Conservation (phyloP, 2,113 vertebrate genomes). For the Urocolius indicus region DNA sequence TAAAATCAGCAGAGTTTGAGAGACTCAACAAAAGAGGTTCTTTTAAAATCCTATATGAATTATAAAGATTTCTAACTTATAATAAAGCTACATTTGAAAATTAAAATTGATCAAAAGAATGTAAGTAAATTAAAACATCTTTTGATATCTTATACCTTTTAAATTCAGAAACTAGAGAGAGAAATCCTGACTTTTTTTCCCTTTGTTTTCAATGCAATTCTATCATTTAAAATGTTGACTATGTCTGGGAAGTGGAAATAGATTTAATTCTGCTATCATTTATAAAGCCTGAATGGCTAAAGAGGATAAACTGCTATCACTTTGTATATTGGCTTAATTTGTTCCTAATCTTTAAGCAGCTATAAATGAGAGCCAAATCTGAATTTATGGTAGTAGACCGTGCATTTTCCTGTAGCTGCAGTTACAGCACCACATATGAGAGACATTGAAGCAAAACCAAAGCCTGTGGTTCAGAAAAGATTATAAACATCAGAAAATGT, state of each 20-base stretch:
- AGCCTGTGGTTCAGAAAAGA: neutral
- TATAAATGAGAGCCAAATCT: neutral
- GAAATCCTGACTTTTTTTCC: neutral
- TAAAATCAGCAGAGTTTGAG: neutral
- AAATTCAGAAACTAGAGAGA: neutral
- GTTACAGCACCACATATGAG: neutral
- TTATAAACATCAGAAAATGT: neutral
- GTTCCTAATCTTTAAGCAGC: neutral
- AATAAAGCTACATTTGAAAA: neutral
- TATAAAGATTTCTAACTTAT: neutral
- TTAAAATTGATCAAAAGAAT: neutral
- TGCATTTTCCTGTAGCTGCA: neutral
- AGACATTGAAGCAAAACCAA: neutral
- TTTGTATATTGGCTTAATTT: neutral
- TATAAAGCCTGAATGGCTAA: neutral
- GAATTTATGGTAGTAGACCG: neutral
- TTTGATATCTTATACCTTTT: neutral
- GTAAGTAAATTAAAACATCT: neutral
- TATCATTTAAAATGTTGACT: neutral
- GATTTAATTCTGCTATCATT: neutral
- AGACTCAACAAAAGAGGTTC: neutral
- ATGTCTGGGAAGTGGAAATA: neutral
- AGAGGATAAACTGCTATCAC: neutral
- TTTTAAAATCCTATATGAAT: neutral
- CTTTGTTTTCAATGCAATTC: neutral